A percentile compares a stretch with the other conserved stretches of the same genome.
phyloP scores from a whole-genome alignment of 1,140 invertebrate genomes.

The Ganaspis sp. region DNA sequence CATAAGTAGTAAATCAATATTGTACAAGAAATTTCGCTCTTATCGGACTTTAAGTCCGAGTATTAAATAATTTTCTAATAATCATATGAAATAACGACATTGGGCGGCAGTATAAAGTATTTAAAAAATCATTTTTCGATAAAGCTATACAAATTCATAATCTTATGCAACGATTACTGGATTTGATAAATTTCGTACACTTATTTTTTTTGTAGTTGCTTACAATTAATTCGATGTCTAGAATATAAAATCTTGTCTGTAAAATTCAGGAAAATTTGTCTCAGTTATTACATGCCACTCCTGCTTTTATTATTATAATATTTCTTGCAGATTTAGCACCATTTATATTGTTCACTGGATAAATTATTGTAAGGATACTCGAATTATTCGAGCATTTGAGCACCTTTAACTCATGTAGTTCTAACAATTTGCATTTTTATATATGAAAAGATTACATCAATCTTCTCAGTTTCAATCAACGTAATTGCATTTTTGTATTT shows the following conservation, averaged over 20 bases:
- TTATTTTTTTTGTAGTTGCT: constrained; percentile 1
- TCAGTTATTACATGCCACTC: not conserved
- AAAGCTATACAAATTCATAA: not conserved
- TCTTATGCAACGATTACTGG: not conserved
- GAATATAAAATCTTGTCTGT: constrained; percentile 12
- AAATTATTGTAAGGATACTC: not conserved
- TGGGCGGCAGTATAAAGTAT: not conserved
- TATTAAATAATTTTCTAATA: constrained; percentile 19
- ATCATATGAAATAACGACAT: not conserved
- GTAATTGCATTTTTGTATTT: not conserved
- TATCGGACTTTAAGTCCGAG: constrained; percentile 14
- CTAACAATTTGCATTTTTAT: not conserved
- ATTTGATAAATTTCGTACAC: constrained; percentile 18
- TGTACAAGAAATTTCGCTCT: constrained; percentile 20
- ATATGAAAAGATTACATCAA: not conserved
- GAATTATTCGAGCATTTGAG: not conserved
- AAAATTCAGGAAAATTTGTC: not conserved
- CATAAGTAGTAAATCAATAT: constrained; percentile 19
- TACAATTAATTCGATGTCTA: constrained; percentile 25
- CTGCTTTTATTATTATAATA: constrained; percentile 9
- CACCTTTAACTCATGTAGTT: not conserved
- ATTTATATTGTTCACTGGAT: constrained; percentile 18
- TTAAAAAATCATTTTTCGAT: not conserved
- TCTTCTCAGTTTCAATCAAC: too few species aligned
- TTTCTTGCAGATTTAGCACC: constrained; percentile 21